These are phyloP conservation scores for Eupeodes luniger DNA, from an alignment of 2,888 invertebrate species.

Conservation along the genomic window DNA sequence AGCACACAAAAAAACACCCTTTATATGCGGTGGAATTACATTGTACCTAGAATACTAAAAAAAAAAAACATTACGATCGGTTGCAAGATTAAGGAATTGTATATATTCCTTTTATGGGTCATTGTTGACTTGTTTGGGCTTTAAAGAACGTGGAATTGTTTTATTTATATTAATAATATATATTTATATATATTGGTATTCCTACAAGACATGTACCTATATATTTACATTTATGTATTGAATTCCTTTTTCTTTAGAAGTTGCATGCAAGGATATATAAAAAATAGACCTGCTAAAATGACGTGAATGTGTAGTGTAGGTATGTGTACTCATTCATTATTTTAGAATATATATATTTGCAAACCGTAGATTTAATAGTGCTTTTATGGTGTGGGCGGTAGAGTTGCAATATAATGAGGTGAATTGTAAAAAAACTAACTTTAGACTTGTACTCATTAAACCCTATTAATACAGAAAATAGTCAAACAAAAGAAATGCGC, in stretches of 20 bases:
- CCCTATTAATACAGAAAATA: no score
- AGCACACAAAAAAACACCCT: neutral
- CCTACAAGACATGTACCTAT: neutral
- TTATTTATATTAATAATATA: slow-evolving; percentile 9
- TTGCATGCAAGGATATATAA: slow-evolving; percentile 38
- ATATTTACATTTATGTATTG: neutral
- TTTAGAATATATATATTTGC: slow-evolving; percentile 25
- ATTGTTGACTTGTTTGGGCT: slow-evolving; percentile 48
- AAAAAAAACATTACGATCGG: slow-evolving; percentile 50
- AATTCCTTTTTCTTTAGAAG: neutral
- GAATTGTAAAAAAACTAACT: neutral
- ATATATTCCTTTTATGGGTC: slow-evolving; percentile 60
- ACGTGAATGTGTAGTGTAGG: slow-evolving; percentile 1
- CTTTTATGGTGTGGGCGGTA: neutral
- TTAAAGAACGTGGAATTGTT: slow-evolving; percentile 42
- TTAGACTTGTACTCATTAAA: no score
- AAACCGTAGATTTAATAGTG: slow-evolving; percentile 41
- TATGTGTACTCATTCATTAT: slow-evolving; percentile 42
- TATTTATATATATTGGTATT: neutral
- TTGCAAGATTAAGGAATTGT: slow-evolving; percentile 65
- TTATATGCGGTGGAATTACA: slow-evolving; percentile 7
- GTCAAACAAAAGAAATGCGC: no score
- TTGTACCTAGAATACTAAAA: slow-evolving; percentile 35
- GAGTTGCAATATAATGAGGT: neutral
- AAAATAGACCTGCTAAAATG: slow-evolving; percentile 31